Conservation (phyloP, 2,888 invertebrate genomes). For the Heteropelma amictum region DNA sequence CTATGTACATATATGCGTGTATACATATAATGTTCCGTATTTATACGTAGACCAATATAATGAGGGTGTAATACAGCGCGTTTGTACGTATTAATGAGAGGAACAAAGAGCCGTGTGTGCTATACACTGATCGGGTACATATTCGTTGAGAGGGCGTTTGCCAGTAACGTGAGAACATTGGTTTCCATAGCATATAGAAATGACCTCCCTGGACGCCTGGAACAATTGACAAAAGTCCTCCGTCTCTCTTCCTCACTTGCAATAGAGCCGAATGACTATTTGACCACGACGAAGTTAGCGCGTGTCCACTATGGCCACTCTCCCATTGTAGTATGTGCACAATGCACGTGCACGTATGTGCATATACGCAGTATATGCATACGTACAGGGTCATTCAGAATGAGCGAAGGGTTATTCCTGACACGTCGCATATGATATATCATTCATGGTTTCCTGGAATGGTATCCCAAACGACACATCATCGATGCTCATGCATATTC, state of each 20-base stretch:
- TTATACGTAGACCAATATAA: slow-evolving; percentile 27
- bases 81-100: slow-evolving; percentile 38
- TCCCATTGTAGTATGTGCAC: slow-evolving; percentile 8
- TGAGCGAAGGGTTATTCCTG: not conserved
- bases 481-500: too few species aligned
- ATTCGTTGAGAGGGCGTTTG: slow-evolving; percentile 42
- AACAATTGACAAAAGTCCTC: slow-evolving; percentile 56
- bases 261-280: slow-evolving; percentile 43
- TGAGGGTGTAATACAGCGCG: slow-evolving; percentile 52
- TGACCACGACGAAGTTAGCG: slow-evolving; percentile 44
- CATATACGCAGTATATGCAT: not conserved
- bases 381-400: slow-evolving; percentile 6
- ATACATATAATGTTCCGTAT: slow-evolving; percentile 12
- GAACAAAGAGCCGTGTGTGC: slow-evolving; percentile 14
- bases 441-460: not conserved
- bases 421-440: not conserved
- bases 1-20: too few species aligned
- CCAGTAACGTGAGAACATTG: slow-evolving; percentile 43
- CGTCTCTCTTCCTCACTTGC: slow-evolving; percentile 19
- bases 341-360: not conserved
- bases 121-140: not conserved
- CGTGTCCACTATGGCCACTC: slow-evolving; percentile 26
- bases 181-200: slow-evolving; percentile 19
- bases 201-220: slow-evolving; percentile 15
- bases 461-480: too few species aligned